Base-by-base conservation (phyloP, 2,113 vertebrate species). In the Gambusia affinis region DNA sequence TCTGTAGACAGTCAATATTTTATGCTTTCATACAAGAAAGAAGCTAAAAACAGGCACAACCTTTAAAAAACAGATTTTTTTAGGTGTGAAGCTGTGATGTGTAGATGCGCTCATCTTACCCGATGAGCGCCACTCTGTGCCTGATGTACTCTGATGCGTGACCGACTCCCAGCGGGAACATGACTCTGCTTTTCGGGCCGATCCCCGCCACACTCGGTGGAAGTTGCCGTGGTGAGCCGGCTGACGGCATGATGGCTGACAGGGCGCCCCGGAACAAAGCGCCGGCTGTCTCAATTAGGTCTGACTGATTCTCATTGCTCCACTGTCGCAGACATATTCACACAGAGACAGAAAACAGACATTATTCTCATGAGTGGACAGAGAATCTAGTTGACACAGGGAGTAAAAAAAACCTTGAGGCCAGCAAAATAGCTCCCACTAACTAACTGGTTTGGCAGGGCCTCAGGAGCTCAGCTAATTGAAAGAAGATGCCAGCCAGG, bases 241-340 rank as follows among this genome's bases (percentile, higher is more conserved):
- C 95, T 0, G 95, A 95, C 3, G 98, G 96, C 91, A 94, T 95
- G 89, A 99, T 92, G 76, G 96, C 67, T 0, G 95, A 94, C 70
- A 98, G 65, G 11, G 94, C 94, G 1, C 93, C 90, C 6, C 95
- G 95, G 81, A 98, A 94, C 76, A 97, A 8, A 65, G 96, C 93
- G 30, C 96, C 95, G 0, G 96, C 97, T 0, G 95, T 92, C 80
- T 97, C 94, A 1, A 97, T 90, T 84, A 99, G 92, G 75, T 99
- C 97, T 0, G 96, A 96, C 89, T 99, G 97, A 92, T 97, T 95
- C 61, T 94, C 88, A n/a, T 97, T 97, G 88, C 95, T 99, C 98
- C 98, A 99, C 98, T 99, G 90, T 78, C 54, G 70, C 67, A 79
- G 69, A 74, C 47, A 63, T 65, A 54, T 67, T 42, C 64, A 42